phyloP scores from a whole-genome alignment of 2,797 vertebrate genomes.

The Sebastes nivosus region DNA sequence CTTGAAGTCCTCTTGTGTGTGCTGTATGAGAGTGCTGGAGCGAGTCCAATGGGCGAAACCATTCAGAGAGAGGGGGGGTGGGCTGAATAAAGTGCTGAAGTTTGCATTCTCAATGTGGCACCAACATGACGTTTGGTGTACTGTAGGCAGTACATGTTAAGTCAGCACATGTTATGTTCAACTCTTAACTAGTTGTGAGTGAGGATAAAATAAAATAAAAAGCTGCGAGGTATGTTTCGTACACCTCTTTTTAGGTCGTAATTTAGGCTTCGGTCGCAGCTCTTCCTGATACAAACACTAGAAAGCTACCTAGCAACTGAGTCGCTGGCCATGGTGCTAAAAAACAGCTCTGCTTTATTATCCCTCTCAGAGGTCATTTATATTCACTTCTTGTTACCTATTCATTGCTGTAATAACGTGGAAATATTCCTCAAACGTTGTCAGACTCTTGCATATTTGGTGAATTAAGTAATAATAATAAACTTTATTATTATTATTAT shows the following conservation, averaged over 20 bases:
- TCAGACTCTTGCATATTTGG: background rate
- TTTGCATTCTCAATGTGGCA: slow-evolving; percentile 37
- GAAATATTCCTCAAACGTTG: background rate
- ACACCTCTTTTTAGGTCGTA: background rate
- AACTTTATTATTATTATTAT: too few relatives aligned
- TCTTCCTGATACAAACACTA: slow-evolving; percentile 58
- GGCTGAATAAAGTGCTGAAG: slow-evolving; percentile 46
- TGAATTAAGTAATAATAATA: too few relatives aligned
- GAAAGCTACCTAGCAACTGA: slow-evolving; percentile 69
- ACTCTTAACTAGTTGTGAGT: background rate
- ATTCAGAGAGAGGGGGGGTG: slow-evolving; percentile 39
- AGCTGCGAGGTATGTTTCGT: background rate
- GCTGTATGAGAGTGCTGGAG: slow-evolving; percentile 57
- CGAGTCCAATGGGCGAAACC: slow-evolving; percentile 70
- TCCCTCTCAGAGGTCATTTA: slow-evolving; percentile 35
- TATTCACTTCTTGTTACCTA: background rate
- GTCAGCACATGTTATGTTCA: background rate
- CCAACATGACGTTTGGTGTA: background rate
- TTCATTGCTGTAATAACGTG: background rate
- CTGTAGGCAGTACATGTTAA: background rate
- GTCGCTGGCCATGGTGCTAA: slow-evolving; percentile 81
- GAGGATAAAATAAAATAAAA: background rate
- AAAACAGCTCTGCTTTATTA: slow-evolving; percentile 19
- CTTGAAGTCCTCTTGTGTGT: slow-evolving; percentile 56
- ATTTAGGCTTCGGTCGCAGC: slow-evolving; percentile 6